Percentiles rank a stretch among this genome's conserved stretches.
phyloP scores from a whole-genome alignment of 2,888 invertebrate genomes.

The Rugalucina vietnamica region DNA sequence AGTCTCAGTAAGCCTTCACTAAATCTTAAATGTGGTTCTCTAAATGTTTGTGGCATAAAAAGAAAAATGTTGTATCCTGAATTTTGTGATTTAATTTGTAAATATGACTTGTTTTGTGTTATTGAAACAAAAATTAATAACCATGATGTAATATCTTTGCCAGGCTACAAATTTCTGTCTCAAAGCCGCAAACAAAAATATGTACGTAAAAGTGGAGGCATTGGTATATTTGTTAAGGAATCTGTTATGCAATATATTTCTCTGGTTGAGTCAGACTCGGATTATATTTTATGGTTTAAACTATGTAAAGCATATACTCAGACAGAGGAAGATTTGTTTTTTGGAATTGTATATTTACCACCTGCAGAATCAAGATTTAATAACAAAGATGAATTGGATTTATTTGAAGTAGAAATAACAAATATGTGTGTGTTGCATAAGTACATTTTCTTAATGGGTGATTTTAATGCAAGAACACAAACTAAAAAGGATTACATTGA shows the following conservation, averaged over 20 bases:
- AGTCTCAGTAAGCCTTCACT: no score
- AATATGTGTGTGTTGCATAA: not conserved
- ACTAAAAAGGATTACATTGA: not conserved
- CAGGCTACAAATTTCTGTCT: not conserved
- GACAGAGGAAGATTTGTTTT: not conserved
- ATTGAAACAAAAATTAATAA: not conserved
- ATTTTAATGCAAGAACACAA: not conserved
- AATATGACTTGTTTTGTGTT: not conserved
- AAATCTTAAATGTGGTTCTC: not conserved
- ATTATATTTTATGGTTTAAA: not conserved
- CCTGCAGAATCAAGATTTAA: not conserved
- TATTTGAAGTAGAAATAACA: not conserved
- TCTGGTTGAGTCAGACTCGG: not conserved
- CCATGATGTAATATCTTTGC: not conserved
- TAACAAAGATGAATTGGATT: not conserved
- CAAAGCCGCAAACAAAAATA: not conserved
- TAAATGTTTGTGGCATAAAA: not conserved
- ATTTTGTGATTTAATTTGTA: not conserved
- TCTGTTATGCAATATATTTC: not conserved
- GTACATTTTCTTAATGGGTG: not conserved
- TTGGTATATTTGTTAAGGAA: constrained; percentile 8
- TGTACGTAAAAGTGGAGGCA: constrained; percentile 20
- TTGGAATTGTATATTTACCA: not conserved
- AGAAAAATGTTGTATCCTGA: not conserved
- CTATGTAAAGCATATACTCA: not conserved